Percentiles rank a stretch among this genome's conserved stretches.
Conservation (phyloP, 2,113 vertebrate species). For the Sceloporus undulatus region DNA sequence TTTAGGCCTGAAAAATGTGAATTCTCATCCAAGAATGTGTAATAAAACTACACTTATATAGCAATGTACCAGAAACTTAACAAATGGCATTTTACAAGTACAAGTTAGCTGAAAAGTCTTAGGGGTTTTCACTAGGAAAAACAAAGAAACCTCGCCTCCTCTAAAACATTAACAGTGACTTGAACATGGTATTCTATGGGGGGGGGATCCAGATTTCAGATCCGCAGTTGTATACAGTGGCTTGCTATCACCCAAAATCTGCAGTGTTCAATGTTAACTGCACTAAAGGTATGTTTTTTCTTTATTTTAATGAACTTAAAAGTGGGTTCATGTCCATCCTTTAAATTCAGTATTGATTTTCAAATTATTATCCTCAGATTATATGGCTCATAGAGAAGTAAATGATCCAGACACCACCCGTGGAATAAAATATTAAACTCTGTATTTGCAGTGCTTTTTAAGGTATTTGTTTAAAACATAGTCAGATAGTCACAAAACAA, state of each 20-base stretch:
- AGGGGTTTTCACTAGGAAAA: not conserved
- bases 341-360: not conserved
- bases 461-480: not conserved
- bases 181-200: not conserved
- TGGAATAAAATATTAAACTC: not conserved
- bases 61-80: not conserved
- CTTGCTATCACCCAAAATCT: not conserved
- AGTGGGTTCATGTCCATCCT: not conserved
- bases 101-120: too few relatives aligned
- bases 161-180: not conserved
- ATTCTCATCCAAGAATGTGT: not conserved
- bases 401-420: not conserved
- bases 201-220: too few relatives aligned
- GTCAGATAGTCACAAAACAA: conserved; percentile 1
- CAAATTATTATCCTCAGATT: not conserved
- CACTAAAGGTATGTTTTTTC: too few relatives aligned
- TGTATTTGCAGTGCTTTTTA: conserved; percentile 5
- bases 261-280: too few relatives aligned
- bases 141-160: not conserved
- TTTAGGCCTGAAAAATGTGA: not conserved
- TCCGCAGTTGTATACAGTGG: not conserved
- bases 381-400: not conserved
- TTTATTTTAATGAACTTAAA: not conserved
- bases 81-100: not conserved
- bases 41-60: not conserved